Evolutionary conservation across 2,113 vertebrate species (phyloP).

Genomic region (Megaceryle maxima): DNA sequence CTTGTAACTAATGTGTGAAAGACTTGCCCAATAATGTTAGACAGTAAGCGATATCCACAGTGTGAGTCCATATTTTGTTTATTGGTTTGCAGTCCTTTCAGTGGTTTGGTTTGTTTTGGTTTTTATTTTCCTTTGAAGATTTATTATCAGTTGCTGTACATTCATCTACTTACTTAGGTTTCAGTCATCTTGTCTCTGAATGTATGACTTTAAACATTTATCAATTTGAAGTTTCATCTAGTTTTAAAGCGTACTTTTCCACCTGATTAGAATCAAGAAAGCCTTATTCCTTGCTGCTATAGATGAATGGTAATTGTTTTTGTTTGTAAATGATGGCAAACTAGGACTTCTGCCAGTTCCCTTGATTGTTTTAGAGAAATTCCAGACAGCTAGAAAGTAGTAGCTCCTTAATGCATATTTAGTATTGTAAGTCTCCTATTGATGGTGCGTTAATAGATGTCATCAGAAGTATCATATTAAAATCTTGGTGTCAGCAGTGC

Average conservation of each 20-base stretch:
- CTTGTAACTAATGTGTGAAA: constrained; percentile 30
- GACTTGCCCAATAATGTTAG: constrained; percentile 18
- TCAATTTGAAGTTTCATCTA: constrained; percentile 27
- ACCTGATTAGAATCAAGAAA: not conserved
- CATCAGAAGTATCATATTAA: constrained; percentile 18
- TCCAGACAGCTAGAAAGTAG: constrained; percentile 25
- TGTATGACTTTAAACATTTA: constrained; percentile 31
- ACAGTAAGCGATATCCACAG: constrained; percentile 28
- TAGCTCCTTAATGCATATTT: constrained; percentile 45
- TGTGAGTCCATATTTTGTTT: constrained; percentile 19
- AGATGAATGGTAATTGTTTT: constrained; percentile 14
- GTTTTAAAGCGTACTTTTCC: not conserved
- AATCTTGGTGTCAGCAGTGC: constrained; percentile 38
- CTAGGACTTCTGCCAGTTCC: constrained; percentile 40
- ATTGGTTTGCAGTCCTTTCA: constrained; percentile 26
- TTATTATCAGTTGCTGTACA: constrained; percentile 34
- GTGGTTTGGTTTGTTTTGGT: not conserved
- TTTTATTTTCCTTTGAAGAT: constrained; percentile 13
- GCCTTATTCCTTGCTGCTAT: not conserved
- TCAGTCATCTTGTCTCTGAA: not conserved
- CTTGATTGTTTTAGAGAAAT: constrained; percentile 44
- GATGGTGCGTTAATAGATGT: constrained; percentile 58
- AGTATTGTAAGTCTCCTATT: constrained; percentile 46
- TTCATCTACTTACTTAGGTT: constrained; percentile 7
- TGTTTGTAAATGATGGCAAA: constrained; percentile 5